Evolutionary conservation across 2,888 invertebrate genomes (phyloP), one percentile per base, ranked within the genome.

Genomic region (Bhutanitis thaidina): DNA sequence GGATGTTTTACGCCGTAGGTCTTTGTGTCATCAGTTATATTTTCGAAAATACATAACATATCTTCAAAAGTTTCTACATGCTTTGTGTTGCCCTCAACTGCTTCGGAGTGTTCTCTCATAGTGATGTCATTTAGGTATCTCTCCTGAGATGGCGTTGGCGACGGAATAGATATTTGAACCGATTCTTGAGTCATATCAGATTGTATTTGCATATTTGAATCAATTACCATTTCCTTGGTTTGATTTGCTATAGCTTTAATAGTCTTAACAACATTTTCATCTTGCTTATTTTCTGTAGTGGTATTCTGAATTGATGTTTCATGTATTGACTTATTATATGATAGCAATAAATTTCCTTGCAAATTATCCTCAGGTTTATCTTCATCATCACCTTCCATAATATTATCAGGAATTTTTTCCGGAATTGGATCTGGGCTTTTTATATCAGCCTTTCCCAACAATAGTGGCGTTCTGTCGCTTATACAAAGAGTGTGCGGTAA

Each of bases 41-140:
- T 93, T 60, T 93, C 93, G 37, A 93, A 82, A 90, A 94, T 93
- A 66, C 93, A 92, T 10, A 94, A 74, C 78, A 94, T 93, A 63
- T 94, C 93, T 62, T 93, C 93, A 43, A 93, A 92, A 0, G 91
- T 91, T 64, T 93, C 93, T 12, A 92, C 92, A 45, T 91, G 91
- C 59, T 91, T 90, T 1, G 81, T 75, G 57, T 84, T 90, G n/a
- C 88, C 89, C 63, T 90, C 91, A 7, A 90, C 79, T 13, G 90
- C 71, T 58, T 91, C 85, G 0, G 79, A 88, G 53, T 92, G 84
- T 44, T 92, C 92, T 64, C 92, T 91, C 78, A 92, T 81, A 0
- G 92, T 92, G 14, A 92, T 91, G 59, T 92, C 91, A 64, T 92
- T 92, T 10, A 93, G 69, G 76, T 92, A 91, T 58, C 92, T 88